phyloP scores from a whole-genome alignment of 1,140 invertebrate species.

The Archivesica marissinica region DNA sequence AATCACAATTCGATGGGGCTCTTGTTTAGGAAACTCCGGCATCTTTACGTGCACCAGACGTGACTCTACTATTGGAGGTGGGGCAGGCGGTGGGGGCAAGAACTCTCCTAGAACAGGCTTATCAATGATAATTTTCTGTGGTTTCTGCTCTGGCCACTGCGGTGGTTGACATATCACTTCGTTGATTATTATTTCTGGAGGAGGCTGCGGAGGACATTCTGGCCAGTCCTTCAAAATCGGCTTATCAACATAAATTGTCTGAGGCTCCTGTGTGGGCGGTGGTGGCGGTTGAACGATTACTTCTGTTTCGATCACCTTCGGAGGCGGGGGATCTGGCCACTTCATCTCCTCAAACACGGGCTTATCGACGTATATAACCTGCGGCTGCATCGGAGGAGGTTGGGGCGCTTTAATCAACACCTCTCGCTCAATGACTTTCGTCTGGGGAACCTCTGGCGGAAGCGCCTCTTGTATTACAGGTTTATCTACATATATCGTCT shows the following conservation, averaged over 20 bases:
- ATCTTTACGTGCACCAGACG: background rate
- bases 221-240: constrained; percentile 30
- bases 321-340: constrained; percentile 46
- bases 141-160: constrained; percentile 8
- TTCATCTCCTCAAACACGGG: constrained; percentile 42
- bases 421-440: constrained; percentile 33
- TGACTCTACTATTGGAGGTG: constrained; percentile 23
- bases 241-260: constrained; percentile 45
- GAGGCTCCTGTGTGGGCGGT: constrained; percentile 32
- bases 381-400: constrained; percentile 17
- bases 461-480: background rate
- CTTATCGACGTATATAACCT: constrained; percentile 48
- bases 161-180: constrained; percentile 25
- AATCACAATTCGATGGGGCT: constrained; percentile 35
- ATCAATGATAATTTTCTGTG: constrained; percentile 48
- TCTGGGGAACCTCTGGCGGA: background rate
- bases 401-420: constrained; percentile 27
- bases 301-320: constrained; percentile 26
- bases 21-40: constrained; percentile 43
- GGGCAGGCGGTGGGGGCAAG: constrained; percentile 13
- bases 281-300: constrained; percentile 29
- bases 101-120: constrained; percentile 2
- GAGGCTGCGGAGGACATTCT: constrained; percentile 16
- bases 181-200: constrained; percentile 27
- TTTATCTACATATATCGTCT: constrained; percentile 48